Evolutionary conservation across 2,797 vertebrate species (phyloP), one percentile per base, ranked within the genome.

Genomic region (Parambassis ranga): DNA sequence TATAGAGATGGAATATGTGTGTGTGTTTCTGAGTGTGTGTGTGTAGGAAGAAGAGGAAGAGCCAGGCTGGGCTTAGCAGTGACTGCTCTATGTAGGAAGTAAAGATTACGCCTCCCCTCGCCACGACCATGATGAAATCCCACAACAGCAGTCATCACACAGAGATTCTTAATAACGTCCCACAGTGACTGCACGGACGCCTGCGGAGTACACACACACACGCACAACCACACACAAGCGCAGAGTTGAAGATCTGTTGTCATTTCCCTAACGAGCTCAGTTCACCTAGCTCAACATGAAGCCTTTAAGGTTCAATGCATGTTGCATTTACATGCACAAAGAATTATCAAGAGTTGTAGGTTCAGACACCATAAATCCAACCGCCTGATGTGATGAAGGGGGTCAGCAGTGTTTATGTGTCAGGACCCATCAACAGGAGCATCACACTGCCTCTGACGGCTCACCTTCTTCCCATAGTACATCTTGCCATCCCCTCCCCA

Each of bases 121-220:
- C 74, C 65, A 77, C 19, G 72, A 68, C 59, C 13, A 5, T 64
- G 73, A 81, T 78, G 66, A 85, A 81, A 69, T 79, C 70, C 57
- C 74, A 82, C 66, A 71, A 44, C 39, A 32, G 49, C 60, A 39
- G 65, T 85, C 81, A 64, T 77, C 77, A 76, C 58, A 69, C 67
- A 65, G 55, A 66, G 69, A 61, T 66, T 39, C 56, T 72, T 71
- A 73, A 85, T 77, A 66, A 75, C 15, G 10, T 65, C 79, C 82
- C 76, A 55, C 73, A 19, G 75, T 47, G 60, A 56, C 59, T 51
- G 47, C 51, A 41, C 4, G n/a, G n/a, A n/a, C n/a, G n/a, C n/a
- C n/a, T n/a, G n/a, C n/a, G n/a, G n/a, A n/a, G n/a, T n/a, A 3
- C 35, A 28, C 48, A 22, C 28, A 30, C 30, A 49, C 33, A 42